Evolutionary conservation across 1,140 invertebrate genomes (phyloP).

Genomic region (Procambarus virginalis): DNA sequence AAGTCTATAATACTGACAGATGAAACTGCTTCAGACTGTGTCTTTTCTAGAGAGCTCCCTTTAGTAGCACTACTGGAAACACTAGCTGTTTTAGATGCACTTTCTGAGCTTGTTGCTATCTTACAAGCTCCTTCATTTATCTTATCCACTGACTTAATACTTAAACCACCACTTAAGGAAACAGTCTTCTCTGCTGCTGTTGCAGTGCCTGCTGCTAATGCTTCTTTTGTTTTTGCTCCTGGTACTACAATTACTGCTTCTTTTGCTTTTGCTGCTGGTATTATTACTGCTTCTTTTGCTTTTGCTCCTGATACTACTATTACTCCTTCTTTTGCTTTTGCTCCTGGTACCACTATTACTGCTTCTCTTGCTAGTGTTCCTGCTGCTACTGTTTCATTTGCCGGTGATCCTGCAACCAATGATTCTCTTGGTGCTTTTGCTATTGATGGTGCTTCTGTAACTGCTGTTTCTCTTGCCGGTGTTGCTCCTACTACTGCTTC

Average conservation of each 20-base stretch:
- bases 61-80: slow-evolving; percentile 6
- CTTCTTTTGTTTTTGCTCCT: neutral
- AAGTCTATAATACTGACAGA: slow-evolving; percentile 64
- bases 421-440: too few species aligned
- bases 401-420: too few species aligned
- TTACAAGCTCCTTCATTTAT: slow-evolving; percentile 56
- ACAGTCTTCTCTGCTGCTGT: slow-evolving; percentile 5
- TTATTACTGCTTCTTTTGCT: neutral
- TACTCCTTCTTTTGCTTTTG: too few species aligned
- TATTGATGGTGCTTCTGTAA: too few species aligned
- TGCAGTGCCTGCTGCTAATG: neutral
- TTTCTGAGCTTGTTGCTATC: slow-evolving; percentile 2
- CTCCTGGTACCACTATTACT: too few species aligned
- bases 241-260: neutral
- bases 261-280: neutral
- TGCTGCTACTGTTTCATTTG: too few species aligned
- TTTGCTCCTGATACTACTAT: too few species aligned
- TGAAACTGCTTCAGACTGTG: neutral
- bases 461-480: too few species aligned
- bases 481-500: too few species aligned
- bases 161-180: slow-evolving; percentile 35
- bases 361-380: too few species aligned
- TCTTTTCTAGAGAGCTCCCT: neutral
- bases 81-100: neutral
- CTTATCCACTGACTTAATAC: slow-evolving; percentile 65